Percentiles rank a stretch among this genome's conserved stretches.
Evolutionary conservation across 1,140 invertebrate genomes (phyloP).

Genomic region (Adoxophyes honmai): DNA sequence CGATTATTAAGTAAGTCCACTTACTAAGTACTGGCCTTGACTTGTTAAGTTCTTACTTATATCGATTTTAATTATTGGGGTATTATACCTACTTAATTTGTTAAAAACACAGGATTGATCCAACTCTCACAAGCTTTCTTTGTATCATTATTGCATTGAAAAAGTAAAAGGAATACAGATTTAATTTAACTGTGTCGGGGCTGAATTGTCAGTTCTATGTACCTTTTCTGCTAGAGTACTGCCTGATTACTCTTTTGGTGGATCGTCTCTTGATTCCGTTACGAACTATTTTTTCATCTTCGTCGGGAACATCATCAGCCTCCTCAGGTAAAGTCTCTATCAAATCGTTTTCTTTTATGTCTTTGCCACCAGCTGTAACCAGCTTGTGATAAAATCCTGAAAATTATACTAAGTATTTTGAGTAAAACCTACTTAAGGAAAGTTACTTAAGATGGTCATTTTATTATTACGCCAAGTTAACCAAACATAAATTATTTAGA

Average conservation of each 20-base stretch:
- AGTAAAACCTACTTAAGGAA: too few species aligned
- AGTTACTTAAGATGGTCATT: constrained; percentile 52
- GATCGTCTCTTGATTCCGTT: constrained; percentile 52
- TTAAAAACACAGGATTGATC: too few species aligned
- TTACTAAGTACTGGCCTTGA: too few species aligned
- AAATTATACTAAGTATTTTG: constrained; percentile 12
- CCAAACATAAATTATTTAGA: constrained; percentile 59
- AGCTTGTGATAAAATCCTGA: constrained; percentile 59
- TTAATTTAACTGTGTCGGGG: too few species aligned
- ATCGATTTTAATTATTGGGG: too few species aligned
- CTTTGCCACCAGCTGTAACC: constrained; percentile 54
- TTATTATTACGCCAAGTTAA: neutral
- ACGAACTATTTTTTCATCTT: constrained; percentile 29
- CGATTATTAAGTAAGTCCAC: too few species aligned
- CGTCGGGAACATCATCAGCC: constrained; percentile 29
- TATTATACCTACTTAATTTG: neutral
- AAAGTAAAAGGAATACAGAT: too few species aligned
- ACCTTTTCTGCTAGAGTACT: constrained; percentile 59
- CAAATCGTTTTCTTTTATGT: constrained; percentile 51
- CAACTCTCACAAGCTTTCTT: too few species aligned
- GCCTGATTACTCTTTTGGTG: constrained; percentile 45
- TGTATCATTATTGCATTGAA: too few species aligned
- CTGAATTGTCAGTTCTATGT: too few species aligned
- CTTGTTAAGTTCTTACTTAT: too few species aligned
- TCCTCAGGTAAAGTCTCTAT: constrained; percentile 58